Base-by-base conservation (phyloP, 2,888 invertebrate genomes). In the Zhuqinia jingwanae region DNA sequence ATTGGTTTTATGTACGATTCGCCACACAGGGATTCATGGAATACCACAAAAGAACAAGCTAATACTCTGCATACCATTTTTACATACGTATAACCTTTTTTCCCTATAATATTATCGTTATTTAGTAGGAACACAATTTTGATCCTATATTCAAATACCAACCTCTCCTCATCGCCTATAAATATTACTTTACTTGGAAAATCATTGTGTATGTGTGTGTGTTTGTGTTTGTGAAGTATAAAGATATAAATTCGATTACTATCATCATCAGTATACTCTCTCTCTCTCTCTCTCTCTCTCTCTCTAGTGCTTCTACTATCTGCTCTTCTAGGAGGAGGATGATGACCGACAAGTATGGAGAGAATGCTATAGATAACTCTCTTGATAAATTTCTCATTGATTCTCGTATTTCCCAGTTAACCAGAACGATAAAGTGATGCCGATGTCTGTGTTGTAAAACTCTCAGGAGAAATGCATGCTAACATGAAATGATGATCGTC, bases 1-100 rank as follows among this genome's bases (percentile, higher is more conserved):
- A 75, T 82, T 60, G 82, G 82, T 82, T 82, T 73, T 47, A 82
- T n/a, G n/a, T n/a, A n/a, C 53, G 42, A 73, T 82, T 82, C 75
- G 58, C 82, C 60, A 73, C 73, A 60, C 73, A 11, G 60, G 82
- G 73, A 82, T 73, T 70, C 75, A 60, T 60, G 27, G 60, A 73
- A 82, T 75, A 75, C 75, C 82, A 75, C 60, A 11, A 75, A 22
- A 22, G 47, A 45, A 17, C 3, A 20, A 22, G 25, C 17, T 25
- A 20, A 13, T 22, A 45, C 27, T n/a, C n/a, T 17, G 13, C 15
- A 56, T 73, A 20, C 20, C 50, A 27, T 53, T 36, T 76, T 10
- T 58, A 8, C 36, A 10, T 45, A 45, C 65, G 27, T 11, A 58
- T 11, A 20, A 11, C 22, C 3, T 20, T 25, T 2, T 10, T 36